Percentiles rank a stretch among this genome's conserved stretches.
Evolutionary conservation across 1,140 invertebrate species (phyloP).

Genomic region (Ptiloglossa arizonensis): DNA sequence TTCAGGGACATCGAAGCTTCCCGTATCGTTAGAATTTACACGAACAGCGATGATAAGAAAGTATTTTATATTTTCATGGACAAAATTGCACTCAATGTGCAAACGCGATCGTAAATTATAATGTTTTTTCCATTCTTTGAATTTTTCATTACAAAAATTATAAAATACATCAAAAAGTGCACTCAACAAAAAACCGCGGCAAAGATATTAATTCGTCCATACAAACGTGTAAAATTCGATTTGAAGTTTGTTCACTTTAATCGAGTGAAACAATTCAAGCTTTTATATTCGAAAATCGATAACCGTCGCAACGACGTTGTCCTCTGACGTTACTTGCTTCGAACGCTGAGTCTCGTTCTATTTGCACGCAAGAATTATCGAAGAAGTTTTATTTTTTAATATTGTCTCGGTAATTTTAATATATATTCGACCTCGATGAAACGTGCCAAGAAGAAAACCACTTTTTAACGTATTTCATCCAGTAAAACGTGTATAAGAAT

Average conservation of each 20-base stretch:
- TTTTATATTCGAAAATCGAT: not conserved
- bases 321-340: slow-evolving; percentile 1
- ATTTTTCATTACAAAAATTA: too few relatives aligned
- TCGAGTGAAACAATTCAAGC: not conserved
- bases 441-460: too few relatives aligned
- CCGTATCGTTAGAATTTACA: not conserved
- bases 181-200: not conserved
- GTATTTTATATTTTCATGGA: slow-evolving; percentile 9
- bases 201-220: not conserved
- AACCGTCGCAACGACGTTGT: not conserved
- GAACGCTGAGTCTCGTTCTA: too few relatives aligned
- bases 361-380: too few relatives aligned
- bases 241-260: not conserved
- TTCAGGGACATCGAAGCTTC: too few relatives aligned
- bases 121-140: too few relatives aligned
- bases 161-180: not conserved
- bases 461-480: not conserved
- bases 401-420: too few relatives aligned
- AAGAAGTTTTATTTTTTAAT: too few relatives aligned
- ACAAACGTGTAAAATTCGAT: not conserved
- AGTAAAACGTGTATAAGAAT: not conserved
- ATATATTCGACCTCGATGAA: too few relatives aligned
- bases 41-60: not conserved
- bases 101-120: not conserved
- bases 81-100: not conserved